Percentiles rank a stretch among this genome's conserved stretches.
These are phyloP conservation scores for Drosophila quinaria DNA, from an alignment of 2,888 invertebrate species.

Conservation along the genomic window DNA sequence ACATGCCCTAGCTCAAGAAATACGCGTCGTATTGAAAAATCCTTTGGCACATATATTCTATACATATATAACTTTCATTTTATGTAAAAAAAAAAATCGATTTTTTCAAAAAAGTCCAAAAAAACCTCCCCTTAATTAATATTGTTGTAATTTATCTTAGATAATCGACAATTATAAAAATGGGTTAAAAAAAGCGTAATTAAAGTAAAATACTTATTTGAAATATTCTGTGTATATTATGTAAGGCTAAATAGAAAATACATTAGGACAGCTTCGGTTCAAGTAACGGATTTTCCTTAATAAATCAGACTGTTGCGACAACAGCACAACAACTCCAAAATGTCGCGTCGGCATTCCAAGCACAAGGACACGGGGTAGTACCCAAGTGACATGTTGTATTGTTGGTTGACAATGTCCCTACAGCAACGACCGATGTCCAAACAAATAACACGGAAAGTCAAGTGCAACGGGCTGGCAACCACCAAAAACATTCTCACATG, in stretches of 20 bases:
- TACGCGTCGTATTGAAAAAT: too few species aligned
- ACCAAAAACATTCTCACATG: slow-evolving; percentile 57
- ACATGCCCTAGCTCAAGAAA: too few species aligned
- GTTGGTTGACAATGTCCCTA: slow-evolving; percentile 52
- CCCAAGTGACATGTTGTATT: slow-evolving; percentile 70
- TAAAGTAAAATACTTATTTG: not conserved
- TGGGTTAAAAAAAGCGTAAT: not conserved
- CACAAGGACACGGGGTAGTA: slow-evolving; percentile 30
- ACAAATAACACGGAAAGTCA: slow-evolving; percentile 49
- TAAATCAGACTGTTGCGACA: slow-evolving; percentile 62
- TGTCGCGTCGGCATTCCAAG: slow-evolving; percentile 22
- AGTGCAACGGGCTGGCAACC: slow-evolving; percentile 38
- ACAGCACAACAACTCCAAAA: slow-evolving; percentile 35
- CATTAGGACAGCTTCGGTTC: slow-evolving; percentile 9
- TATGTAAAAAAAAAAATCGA: too few species aligned
- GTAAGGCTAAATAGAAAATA: slow-evolving; percentile 4
- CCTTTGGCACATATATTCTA: too few species aligned
- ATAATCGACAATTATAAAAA: not conserved
- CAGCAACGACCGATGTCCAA: slow-evolving; percentile 31
- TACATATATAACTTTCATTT: too few species aligned
- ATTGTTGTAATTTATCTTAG: too few species aligned
- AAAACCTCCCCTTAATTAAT: too few species aligned
- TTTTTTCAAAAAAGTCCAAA: too few species aligned
- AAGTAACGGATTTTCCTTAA: slow-evolving; percentile 28
- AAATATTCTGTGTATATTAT: not conserved